These are phyloP conservation scores for Diplogasteroides magnus DNA, from an alignment of 1,140 invertebrate genomes.

Conservation along the genomic window DNA sequence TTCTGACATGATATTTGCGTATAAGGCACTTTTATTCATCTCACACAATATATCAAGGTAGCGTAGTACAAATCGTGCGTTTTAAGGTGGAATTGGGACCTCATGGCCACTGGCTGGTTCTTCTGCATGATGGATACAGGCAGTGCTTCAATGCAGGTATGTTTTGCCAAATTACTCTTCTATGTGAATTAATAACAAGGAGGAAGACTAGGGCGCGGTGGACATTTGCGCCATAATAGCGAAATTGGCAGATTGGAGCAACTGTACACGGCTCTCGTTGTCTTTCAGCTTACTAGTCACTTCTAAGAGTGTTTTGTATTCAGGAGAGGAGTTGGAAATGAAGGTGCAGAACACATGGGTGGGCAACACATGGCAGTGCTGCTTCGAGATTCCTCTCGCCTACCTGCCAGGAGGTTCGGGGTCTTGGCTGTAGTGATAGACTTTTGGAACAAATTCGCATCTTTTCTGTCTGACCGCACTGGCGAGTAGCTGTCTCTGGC, in stretches of 20 bases:
- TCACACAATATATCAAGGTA: too few relatives aligned
- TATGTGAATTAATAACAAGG: neutral
- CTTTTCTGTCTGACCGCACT: too few relatives aligned
- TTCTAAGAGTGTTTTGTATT: constrained; percentile 9
- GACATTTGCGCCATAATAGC: too few relatives aligned
- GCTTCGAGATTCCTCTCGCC: constrained; percentile 53
- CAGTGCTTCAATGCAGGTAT: constrained; percentile 41
- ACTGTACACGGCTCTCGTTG: neutral
- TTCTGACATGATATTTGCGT: too few relatives aligned
- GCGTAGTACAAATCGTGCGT: too few relatives aligned
- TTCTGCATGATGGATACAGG: constrained; percentile 44
- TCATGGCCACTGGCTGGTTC: constrained; percentile 54
- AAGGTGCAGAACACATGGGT: constrained; percentile 43
- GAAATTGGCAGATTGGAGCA: neutral
- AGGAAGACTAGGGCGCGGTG: neutral
- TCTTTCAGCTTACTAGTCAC: neutral
- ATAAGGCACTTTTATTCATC: too few relatives aligned
- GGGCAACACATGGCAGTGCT: constrained; percentile 44
- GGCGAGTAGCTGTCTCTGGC: too few relatives aligned
- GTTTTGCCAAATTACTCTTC: neutral
- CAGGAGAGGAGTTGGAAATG: constrained; percentile 48
- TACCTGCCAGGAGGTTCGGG: constrained; percentile 48
- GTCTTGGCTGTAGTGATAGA: neutral
- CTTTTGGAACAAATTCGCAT: neutral
- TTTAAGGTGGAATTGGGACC: constrained; percentile 35